Conservation (phyloP, 2,888 invertebrate genomes). For the Rhabditophanes sp. region DNA sequence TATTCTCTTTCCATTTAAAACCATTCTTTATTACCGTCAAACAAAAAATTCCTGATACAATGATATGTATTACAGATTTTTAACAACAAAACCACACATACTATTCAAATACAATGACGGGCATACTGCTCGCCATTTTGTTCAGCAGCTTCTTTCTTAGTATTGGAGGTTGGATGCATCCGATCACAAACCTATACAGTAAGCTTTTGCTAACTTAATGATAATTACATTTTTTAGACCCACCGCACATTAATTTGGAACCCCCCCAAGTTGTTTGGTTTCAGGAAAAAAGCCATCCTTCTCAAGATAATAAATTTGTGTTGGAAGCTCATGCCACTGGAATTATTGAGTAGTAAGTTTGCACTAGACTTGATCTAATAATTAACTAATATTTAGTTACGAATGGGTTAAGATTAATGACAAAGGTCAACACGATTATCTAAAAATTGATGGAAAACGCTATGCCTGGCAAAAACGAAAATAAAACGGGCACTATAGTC, state of each 20-base stretch:
- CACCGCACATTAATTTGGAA: constrained; percentile 25
- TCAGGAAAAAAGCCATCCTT: constrained; percentile 15
- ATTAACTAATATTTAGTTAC: constrained; percentile 17
- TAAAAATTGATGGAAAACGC: constrained; percentile 19
- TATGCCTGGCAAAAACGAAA: constrained; percentile 26
- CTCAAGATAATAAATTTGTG: constrained; percentile 17
- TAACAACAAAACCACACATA: no score
- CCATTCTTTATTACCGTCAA: no score
- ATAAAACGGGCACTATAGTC: constrained; percentile 38
- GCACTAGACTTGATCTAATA: constrained; percentile 3
- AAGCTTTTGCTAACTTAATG: background rate
- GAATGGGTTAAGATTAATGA: constrained; percentile 29
- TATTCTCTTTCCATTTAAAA: no score
- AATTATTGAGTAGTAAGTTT: constrained; percentile 25
- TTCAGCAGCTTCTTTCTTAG: no score
- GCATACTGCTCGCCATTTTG: no score
- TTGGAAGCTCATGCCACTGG: constrained; percentile 28
- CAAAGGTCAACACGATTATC: no score
- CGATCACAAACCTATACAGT: no score
- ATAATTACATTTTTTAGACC: constrained; percentile 13
- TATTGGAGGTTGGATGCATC: no score
- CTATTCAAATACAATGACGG: no score
- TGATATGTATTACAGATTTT: no score
- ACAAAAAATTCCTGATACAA: no score
- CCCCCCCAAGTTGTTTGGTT: constrained; percentile 34